These are phyloP conservation scores for Alauda arvensis DNA, from an alignment of 2,797 vertebrate species.

Conservation along the genomic window DNA sequence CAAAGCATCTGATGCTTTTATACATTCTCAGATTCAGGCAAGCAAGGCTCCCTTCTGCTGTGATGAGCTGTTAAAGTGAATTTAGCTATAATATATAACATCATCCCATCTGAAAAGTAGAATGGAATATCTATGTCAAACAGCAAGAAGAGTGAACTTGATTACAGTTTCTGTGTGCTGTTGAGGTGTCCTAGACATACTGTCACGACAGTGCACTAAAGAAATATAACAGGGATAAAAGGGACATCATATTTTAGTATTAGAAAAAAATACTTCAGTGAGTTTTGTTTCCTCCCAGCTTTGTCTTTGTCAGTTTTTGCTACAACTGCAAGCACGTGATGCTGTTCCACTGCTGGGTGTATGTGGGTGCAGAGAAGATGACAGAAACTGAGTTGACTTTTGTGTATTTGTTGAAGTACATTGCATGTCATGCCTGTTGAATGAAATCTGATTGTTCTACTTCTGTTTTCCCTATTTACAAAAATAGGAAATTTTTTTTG, in stretches of 20 bases:
- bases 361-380: not conserved
- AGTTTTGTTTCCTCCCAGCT: not conserved
- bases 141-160: not conserved
- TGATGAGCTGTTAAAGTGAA: not conserved
- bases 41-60: not conserved
- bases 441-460: not conserved
- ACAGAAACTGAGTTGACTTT: not conserved
- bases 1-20: not conserved
- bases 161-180: not conserved
- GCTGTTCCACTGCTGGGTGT: not conserved
- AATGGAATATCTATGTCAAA: not conserved
- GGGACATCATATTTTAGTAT: not conserved
- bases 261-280: not conserved
- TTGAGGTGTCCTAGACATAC: not conserved
- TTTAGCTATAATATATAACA: not conserved
- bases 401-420: not conserved
- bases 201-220: not conserved
- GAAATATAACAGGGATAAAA: not conserved
- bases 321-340: not conserved
- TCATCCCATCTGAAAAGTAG: not conserved
- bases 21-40: not conserved
- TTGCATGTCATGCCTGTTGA: not conserved
- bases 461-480: not conserved
- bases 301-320: not conserved
- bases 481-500: no score